These are phyloP conservation scores for Ictalurus furcatus DNA, from an alignment of 2,113 vertebrate species.

Conservation along the genomic window DNA sequence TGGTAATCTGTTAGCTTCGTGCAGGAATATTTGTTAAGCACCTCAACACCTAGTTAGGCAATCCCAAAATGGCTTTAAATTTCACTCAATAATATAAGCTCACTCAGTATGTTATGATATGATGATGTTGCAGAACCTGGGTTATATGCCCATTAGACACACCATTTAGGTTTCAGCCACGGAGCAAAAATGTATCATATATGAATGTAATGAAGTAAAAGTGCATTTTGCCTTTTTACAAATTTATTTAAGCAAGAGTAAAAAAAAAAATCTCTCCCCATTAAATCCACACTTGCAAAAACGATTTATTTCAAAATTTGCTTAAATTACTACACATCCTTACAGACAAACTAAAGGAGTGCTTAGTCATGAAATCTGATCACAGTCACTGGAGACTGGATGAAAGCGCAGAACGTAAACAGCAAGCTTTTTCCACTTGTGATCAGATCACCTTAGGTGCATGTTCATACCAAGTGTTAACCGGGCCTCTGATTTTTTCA, in stretches of 20 bases:
- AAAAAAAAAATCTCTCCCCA: not conserved
- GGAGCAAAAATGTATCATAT: not conserved
- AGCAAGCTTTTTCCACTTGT: not conserved
- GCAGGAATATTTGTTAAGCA: not conserved
- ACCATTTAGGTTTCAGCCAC: not conserved
- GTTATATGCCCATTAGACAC: not conserved
- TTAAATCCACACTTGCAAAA: too few species aligned
- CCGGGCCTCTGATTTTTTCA: not conserved
- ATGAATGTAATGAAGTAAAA: not conserved
- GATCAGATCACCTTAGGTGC: not conserved
- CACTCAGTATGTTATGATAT: not conserved
- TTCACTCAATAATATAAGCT: not conserved
- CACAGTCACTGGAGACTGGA: too few species aligned
- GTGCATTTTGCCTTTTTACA: not conserved
- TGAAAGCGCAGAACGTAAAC: not conserved
- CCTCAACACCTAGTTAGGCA: not conserved
- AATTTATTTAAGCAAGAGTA: not conserved
- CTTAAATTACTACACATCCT: not conserved
- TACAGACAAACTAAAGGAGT: not conserved
- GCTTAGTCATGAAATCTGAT: not conserved
- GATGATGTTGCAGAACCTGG: not conserved
- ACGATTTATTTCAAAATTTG: not conserved
- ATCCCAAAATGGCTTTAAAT: not conserved
- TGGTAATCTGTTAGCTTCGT: not conserved
- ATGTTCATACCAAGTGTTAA: not conserved